These are phyloP conservation scores for Plemyria rubiginata DNA, from an alignment of 2,888 invertebrate species.

Conservation along the genomic window DNA sequence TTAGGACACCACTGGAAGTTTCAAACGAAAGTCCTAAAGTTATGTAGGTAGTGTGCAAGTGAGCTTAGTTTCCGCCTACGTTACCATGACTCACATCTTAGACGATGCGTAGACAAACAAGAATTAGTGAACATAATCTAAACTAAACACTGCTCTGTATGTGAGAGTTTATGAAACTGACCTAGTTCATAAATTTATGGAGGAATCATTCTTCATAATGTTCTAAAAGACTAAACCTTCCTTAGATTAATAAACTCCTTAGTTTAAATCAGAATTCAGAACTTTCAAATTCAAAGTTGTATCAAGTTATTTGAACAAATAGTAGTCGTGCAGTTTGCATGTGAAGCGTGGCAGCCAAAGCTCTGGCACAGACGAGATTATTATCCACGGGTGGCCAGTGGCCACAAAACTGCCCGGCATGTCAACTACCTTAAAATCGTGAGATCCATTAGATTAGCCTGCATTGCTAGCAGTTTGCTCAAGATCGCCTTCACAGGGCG, in stretches of 20 bases:
- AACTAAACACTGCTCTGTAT: slow-evolving; percentile 32
- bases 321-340: slow-evolving; percentile 29
- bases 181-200: slow-evolving; percentile 19
- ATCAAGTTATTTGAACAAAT: slow-evolving; percentile 12
- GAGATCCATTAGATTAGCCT: slow-evolving; percentile 49
- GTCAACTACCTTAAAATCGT: slow-evolving; percentile 49
- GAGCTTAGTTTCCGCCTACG: slow-evolving; percentile 57
- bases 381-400: slow-evolving; percentile 31
- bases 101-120: slow-evolving; percentile 70
- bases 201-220: background rate
- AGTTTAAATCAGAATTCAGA: background rate
- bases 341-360: slow-evolving; percentile 28
- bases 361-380: slow-evolving; percentile 29
- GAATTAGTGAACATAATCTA: slow-evolving; percentile 36
- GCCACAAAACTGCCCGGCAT: slow-evolving; percentile 35
- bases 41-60: slow-evolving; percentile 36
- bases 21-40: slow-evolving; percentile 26
- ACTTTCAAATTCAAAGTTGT: background rate
- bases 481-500: slow-evolving; percentile 49
- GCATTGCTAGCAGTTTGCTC: slow-evolving; percentile 44
- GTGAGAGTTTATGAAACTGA: slow-evolving; percentile 21
- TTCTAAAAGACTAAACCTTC: background rate
- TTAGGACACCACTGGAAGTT: background rate
- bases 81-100: slow-evolving; percentile 66
- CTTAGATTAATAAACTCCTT: too few relatives aligned